Evolutionary conservation across 1,140 invertebrate species (phyloP), one percentile per base, ranked within the genome.

Genomic region (Oncopodura yosiiana): DNA sequence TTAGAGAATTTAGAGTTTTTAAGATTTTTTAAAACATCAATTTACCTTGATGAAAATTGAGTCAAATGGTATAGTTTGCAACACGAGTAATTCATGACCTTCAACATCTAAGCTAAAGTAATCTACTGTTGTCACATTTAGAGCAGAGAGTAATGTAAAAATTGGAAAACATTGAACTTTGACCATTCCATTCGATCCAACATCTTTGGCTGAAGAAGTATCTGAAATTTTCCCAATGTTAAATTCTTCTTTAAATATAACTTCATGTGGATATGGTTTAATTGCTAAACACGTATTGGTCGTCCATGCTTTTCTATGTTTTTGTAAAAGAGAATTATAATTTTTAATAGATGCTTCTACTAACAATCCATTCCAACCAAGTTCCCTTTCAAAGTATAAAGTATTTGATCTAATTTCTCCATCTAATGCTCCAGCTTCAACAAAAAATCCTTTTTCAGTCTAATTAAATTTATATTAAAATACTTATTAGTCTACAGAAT

Each of bases 41-140:
- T n/a, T 29, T 26, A 67, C 65, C 45, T 57, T 59, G 12, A 68
- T 54, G 0, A 36, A 18, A n/a, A 59, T 29, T 39, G 29, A 32
- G 36, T 77, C 66, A 58, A 73, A 77, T 19, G 76, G 76, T 50
- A 78, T 74, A 0, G 74, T 76, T 63, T 73, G 67, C 12, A 78
- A 58, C 4, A 77, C 72, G 50, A 77, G 68, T n/a, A 76, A 62
- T 57, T 77, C 77, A 34, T 67, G 67, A 18, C 76, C 76, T 64
- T 78, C 77, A 3, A 78, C 66, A 55, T 75, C 74, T 12, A 74
- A 65, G 61, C 73, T 74, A 18, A 75, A 72, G 58, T 74, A 75
- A 65, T 75, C 69, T 3, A 75, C 58, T 2, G 66, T 64, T 14
- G 66, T 69, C 6, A 69, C 42, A 36, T 69, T 70, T 5, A 72